Conservation (phyloP, 2,113 vertebrate species). For the Heterochromis multidens region DNA sequence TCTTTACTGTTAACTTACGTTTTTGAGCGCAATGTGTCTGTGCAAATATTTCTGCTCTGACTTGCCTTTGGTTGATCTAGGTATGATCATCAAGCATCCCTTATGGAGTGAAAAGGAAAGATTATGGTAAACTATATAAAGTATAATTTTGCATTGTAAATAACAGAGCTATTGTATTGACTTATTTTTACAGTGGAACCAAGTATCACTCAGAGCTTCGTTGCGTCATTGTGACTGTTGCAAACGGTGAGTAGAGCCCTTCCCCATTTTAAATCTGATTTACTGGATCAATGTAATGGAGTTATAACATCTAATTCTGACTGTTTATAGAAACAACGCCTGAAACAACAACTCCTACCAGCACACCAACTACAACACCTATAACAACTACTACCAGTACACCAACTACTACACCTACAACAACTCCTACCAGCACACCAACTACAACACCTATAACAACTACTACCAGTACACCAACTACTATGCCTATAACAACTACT, state of each 20-base stretch:
- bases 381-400: not conserved
- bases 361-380: not conserved
- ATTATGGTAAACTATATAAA: not conserved
- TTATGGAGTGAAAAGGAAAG: not conserved
- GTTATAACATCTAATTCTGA: not conserved
- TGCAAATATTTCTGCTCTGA: no score
- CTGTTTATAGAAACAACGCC: not conserved
- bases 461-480: not conserved
- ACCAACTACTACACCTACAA: no score
- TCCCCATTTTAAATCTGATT: not conserved
- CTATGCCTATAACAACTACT: not conserved
- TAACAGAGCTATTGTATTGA: not conserved
- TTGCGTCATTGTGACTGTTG: constrained; percentile 16
- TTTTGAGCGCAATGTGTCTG: not conserved
- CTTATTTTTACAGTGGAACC: not conserved
- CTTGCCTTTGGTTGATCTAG: not conserved
- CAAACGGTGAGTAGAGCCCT: not conserved
- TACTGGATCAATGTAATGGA: not conserved
- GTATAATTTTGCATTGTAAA: not conserved
- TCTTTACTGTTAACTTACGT: not conserved
- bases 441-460: not conserved
- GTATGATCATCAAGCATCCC: not conserved
- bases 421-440: not conserved
- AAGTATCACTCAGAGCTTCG: constrained; percentile 18
- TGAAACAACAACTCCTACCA: not conserved